Evolutionary conservation across 1,140 invertebrate genomes (phyloP).

Genomic region (Planococcus citri): DNA sequence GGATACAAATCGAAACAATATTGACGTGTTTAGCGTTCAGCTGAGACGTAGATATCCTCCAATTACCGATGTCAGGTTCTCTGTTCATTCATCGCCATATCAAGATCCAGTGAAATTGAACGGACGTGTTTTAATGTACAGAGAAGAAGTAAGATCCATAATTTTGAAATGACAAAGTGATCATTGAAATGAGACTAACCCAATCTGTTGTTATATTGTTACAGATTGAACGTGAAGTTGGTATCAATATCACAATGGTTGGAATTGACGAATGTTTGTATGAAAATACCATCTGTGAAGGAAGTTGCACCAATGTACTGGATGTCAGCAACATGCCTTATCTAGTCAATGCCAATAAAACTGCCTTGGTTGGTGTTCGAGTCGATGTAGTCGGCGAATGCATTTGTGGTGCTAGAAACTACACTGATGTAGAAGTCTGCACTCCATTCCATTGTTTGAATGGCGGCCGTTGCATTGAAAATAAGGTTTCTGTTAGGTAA

Average conservation of each 20-base stretch:
- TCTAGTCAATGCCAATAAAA: conserved; percentile 94
- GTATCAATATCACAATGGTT: conserved; percentile 93
- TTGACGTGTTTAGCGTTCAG: conserved; percentile 92
- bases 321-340: conserved; percentile 81
- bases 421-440: conserved; percentile 77
- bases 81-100: conserved; percentile 89
- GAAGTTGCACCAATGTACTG: conserved; percentile 84
- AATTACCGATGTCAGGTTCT: conserved; percentile 82
- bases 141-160: conserved; percentile 52
- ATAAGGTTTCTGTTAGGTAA: conserved; percentile 66
- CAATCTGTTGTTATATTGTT: conserved; percentile 25
- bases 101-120: conserved; percentile 88
- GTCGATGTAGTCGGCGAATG: conserved; percentile 81
- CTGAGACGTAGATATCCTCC: conserved; percentile 71
- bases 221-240: conserved; percentile 79
- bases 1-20: conserved; percentile 71
- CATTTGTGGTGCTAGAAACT: conserved; percentile 81
- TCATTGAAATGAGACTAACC: neutral
- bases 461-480: conserved; percentile 83
- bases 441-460: conserved; percentile 91
- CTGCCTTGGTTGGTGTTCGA: conserved; percentile 80
- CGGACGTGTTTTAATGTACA: conserved; percentile 84
- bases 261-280: conserved; percentile 94
- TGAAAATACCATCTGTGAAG: conserved; percentile 89
- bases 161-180: conserved; percentile 1